phyloP scores from a whole-genome alignment of 2,797 vertebrate genomes.

The Benthosema pterotum region DNA sequence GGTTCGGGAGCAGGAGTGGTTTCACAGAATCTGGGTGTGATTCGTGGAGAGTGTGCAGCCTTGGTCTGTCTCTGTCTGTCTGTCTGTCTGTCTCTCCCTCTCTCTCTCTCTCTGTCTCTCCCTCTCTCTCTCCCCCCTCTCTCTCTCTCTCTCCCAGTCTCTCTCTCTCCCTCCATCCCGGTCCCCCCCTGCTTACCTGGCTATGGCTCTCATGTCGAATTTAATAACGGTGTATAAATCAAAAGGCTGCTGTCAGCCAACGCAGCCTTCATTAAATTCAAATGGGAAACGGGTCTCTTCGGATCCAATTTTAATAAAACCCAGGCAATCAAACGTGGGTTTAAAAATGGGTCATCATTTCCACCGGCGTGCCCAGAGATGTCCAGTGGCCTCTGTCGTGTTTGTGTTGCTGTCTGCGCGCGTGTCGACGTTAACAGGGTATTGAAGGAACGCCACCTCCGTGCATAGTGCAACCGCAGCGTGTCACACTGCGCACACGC shows the following conservation, averaged over 20 bases:
- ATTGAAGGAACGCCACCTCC: constrained; percentile 38
- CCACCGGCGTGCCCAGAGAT: constrained; percentile 62
- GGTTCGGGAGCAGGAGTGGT: constrained; percentile 43
- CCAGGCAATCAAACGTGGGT: constrained; percentile 80
- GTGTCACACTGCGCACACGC: constrained; percentile 23
- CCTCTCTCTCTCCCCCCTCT: background rate
- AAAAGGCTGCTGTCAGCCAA: constrained; percentile 81
- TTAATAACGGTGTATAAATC: constrained; percentile 86
- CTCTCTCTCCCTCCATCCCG: constrained; percentile 48
- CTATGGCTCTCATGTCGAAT: constrained; percentile 73
- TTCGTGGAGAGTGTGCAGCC: constrained; percentile 58
- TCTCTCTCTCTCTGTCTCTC: background rate
- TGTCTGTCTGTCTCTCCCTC: background rate
- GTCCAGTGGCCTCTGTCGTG: constrained; percentile 51
- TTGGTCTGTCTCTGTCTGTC: constrained; percentile 48
- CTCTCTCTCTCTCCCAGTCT: constrained; percentile 16
- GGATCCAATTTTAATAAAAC: constrained; percentile 85
- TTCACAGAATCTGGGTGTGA: constrained; percentile 52
- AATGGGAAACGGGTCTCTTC: constrained; percentile 80
- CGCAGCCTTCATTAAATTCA: constrained; percentile 84
- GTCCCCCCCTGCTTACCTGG: constrained; percentile 37
- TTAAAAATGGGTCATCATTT: constrained; percentile 81
- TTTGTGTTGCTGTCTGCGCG: constrained; percentile 63
- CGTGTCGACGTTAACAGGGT: constrained; percentile 59
- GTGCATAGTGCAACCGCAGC: constrained; percentile 16